Base-by-base conservation (phyloP, 2,888 invertebrate species). In the Leptodirus hochenwartii region DNA sequence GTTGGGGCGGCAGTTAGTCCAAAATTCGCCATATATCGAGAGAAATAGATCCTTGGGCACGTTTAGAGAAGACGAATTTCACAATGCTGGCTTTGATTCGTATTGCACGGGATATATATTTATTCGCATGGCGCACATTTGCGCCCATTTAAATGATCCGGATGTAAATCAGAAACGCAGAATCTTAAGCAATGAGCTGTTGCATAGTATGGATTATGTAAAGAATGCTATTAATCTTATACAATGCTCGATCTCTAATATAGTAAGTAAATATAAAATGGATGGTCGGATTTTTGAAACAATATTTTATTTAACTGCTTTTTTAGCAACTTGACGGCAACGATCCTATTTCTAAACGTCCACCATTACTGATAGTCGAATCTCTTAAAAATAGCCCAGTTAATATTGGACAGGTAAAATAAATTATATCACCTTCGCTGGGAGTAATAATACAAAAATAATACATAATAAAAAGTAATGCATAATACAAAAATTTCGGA, bases 51-150 rank as follows among this genome's bases (percentile, higher is more conserved):
- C n/a, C 20, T 24, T 39, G 42, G 11, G 33, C 40, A 5, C 34
- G 31, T 25, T 26, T 5, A 38, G 35, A 32, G 34, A 37, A 23
- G 45, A 44, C 22, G 44, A 43, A 17, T 59, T 54, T 42, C 85
- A 84, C 42, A 71, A 80, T 45, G 84, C 84, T n/a, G 82, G 79
- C 2, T 84, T 76, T 70, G 84, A 85, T 53, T 74, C 84, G 0
- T 81, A 64, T 48, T 70, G 73, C 41, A 66, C 80, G 31, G 84
- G 79, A 0, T 72, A 66, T 47, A 67, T 75, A 44, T 79, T 78
- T 52, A 51, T 76, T 17, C 58, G 68, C 29, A 58, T 79, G 43
- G 68, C 66, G 1, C 69, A 73, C 46, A 56, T 69, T 50, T 56
- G 63, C 35, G 62, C 70, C 3, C n/a, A n/a, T n/a, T n/a, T n/a